Conservation (phyloP, 2,888 invertebrate genomes). For the Zaprionus lineosus region DNA sequence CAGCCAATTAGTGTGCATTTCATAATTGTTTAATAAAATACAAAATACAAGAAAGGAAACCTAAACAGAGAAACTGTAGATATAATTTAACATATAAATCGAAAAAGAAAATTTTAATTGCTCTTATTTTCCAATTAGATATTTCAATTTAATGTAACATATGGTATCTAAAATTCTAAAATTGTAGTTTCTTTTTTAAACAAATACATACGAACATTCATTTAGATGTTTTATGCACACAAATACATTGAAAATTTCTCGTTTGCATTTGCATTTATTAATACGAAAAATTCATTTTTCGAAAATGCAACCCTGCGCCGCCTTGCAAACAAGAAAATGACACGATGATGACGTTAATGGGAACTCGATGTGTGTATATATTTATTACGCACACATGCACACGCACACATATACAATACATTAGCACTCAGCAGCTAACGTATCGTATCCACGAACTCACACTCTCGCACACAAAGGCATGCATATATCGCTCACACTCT, state of each 20-base stretch:
- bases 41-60: conserved; percentile 28
- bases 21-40: conserved; percentile 79
- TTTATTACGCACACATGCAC: conserved; percentile 51
- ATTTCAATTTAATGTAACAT: conserved; percentile 44
- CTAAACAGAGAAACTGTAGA: conserved; percentile 12
- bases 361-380: conserved; percentile 66
- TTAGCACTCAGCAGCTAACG: conserved; percentile 47
- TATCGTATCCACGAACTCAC: conserved; percentile 35
- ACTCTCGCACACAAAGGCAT: conserved; percentile 18
- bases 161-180: conserved; percentile 49
- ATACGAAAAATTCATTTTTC: conserved; percentile 46
- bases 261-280: conserved; percentile 61
- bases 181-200: conserved; percentile 29
- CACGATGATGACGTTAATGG: conserved; percentile 82
- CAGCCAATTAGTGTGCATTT: conserved; percentile 81
- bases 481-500: conserved; percentile 37
- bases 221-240: not conserved
- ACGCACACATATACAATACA: conserved; percentile 46
- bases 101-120: conserved; percentile 20
- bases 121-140: conserved; percentile 29
- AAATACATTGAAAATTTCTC: conserved; percentile 15
- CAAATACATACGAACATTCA: conserved; percentile 14
- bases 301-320: conserved; percentile 73
- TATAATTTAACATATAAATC: conserved; percentile 1
- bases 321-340: conserved; percentile 76